Percentiles rank a stretch among this genome's conserved stretches.
Evolutionary conservation across 2,797 vertebrate species (phyloP).

Genomic region (Apogon talboti): DNA sequence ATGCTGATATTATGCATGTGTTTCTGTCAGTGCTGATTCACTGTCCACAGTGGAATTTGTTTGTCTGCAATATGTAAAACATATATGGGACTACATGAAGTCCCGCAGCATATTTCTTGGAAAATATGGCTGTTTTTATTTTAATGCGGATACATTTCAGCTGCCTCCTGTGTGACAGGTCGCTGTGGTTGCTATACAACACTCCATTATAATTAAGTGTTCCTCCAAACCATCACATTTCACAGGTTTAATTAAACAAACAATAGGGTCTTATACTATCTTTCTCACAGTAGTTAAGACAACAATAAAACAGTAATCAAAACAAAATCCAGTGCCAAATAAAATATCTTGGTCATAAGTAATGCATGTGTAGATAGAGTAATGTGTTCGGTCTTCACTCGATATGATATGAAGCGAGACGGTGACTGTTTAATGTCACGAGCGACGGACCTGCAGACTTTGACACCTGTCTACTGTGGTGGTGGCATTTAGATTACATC

Average conservation of each 20-base stretch:
- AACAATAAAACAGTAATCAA: slow-evolving; percentile 45
- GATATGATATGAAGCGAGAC: slow-evolving; percentile 27
- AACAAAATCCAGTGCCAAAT: slow-evolving; percentile 55
- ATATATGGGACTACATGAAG: slow-evolving; percentile 3
- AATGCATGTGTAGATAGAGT: slow-evolving; percentile 27
- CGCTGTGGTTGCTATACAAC: neutral
- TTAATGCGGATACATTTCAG: slow-evolving; percentile 11
- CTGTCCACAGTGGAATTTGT: neutral
- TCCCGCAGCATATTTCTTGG: slow-evolving; percentile 19
- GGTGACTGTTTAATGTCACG: slow-evolving; percentile 50
- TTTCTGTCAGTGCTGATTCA: slow-evolving; percentile 1
- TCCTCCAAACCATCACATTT: slow-evolving; percentile 34
- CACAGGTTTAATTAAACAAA: slow-evolving; percentile 22
- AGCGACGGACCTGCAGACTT: slow-evolving; percentile 25
- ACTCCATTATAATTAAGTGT: slow-evolving; percentile 5
- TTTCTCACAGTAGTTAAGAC: slow-evolving; percentile 60
- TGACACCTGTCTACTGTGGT: slow-evolving; percentile 49
- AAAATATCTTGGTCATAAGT: slow-evolving; percentile 45
- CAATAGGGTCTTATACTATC: slow-evolving; percentile 23
- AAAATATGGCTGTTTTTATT: slow-evolving; percentile 20
- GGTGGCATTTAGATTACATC: slow-evolving; percentile 50
- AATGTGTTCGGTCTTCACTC: slow-evolving; percentile 30
- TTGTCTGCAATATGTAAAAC: slow-evolving; percentile 8
- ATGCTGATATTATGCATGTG: neutral
- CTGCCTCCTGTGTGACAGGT: slow-evolving; percentile 13